Percentiles rank a stretch among this genome's conserved stretches.
These are phyloP conservation scores for Microcebus tavaratra DNA, from an alignment of 2,113 vertebrate genomes.

Conservation along the genomic window DNA sequence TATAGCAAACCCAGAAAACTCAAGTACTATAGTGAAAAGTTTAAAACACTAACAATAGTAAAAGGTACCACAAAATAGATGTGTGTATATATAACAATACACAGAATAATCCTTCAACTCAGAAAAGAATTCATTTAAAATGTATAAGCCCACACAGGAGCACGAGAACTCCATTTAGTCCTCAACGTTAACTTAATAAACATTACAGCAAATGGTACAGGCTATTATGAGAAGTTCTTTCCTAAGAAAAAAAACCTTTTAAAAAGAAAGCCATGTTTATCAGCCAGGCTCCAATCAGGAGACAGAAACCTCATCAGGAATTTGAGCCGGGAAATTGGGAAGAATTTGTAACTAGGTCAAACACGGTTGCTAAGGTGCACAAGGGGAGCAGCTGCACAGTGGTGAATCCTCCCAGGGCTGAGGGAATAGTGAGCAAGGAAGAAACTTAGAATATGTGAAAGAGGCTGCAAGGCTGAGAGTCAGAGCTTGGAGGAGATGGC, in stretches of 20 bases:
- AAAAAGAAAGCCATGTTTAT: background rate
- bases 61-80: background rate
- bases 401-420: background rate
- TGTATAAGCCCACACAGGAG: background rate
- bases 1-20: background rate
- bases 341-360: background rate
- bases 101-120: background rate
- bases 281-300: background rate
- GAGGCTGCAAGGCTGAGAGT: background rate
- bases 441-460: background rate
- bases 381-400: background rate
- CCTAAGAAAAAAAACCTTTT: background rate
- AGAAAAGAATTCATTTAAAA: background rate
- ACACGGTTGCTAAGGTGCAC: background rate
- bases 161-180: background rate
- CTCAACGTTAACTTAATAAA: background rate
- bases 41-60: background rate
- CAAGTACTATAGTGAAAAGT: background rate
- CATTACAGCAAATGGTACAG: background rate
- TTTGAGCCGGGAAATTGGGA: background rate
- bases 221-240: background rate
- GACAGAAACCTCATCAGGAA: background rate
- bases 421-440: background rate
- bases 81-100: background rate
- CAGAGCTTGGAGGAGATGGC: background rate